Evolutionary conservation across 2,113 vertebrate species (phyloP), one percentile per base, ranked within the genome.

Genomic region (Fulmarus glacialis): DNA sequence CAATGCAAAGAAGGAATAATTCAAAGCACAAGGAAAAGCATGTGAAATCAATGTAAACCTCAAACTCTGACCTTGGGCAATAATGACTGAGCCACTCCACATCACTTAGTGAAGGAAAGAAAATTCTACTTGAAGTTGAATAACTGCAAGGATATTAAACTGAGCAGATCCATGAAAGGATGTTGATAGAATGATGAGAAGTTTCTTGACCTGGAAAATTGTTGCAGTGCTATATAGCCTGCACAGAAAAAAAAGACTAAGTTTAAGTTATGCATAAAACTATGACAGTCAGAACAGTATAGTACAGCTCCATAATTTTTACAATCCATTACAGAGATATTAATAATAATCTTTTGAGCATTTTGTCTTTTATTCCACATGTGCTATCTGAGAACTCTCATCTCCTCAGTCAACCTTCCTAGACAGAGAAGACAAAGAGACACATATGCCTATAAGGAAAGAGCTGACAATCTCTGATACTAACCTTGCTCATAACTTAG

Each of bases 141-240:
- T 91, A 91, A 82, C 73, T 80, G 34, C 56, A 79, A 93, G n/a
- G 52, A 70, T 63, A 85, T 91, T 87, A 80, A 88, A 88, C 48
- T 26, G 48, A 96, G 82, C 34, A 93, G 63, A 90, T 66, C 36
- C 15, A 21, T 50, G 47, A 83, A 81, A 92, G 34, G 45, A 80
- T 83, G 34, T 86, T 81, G 66, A n/a, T 59, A 82, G 23, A 84
- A 30, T 43, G 52, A 87, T 0, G 4, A 86, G 48, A 91, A 89
- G 70, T 82, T 88, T 88, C 70, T 60, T 96, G 91, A 97, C 84
- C 70, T 91, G 82, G 87, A 94, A 94, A 93, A 94, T 64, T 50
- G 7, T 63, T 87, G 40, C 40, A 55, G 64, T 78, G 38, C 24
- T 91, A 38, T 42, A 58, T 7, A 59, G 36, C 4, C 15, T 64